phyloP scores from a whole-genome alignment of 2,113 vertebrate genomes.

The Oryzias curvinotus region DNA sequence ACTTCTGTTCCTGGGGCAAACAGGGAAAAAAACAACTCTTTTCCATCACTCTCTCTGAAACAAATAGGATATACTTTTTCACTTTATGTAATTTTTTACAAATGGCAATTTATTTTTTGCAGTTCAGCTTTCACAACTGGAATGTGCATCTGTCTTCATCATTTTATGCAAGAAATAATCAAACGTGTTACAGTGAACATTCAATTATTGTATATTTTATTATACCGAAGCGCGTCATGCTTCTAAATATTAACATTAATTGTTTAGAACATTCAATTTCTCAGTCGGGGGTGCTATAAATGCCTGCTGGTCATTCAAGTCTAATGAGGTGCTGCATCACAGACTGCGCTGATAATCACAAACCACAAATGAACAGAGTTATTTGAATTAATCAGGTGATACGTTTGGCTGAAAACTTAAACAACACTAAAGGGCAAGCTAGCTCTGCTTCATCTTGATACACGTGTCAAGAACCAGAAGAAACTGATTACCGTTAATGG shows the following conservation, averaged over 20 bases:
- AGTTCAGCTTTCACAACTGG: slow-evolving; percentile 18
- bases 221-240: slow-evolving; percentile 24
- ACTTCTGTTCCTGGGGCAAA: slow-evolving; percentile 49
- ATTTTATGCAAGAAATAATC: slow-evolving; percentile 1
- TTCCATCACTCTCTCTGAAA: slow-evolving; percentile 37
- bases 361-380: slow-evolving; percentile 68
- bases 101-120: slow-evolving; percentile 8
- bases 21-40: slow-evolving; percentile 35
- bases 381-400: slow-evolving; percentile 67
- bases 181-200: slow-evolving; percentile 10
- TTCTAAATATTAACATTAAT: slow-evolving; percentile 59
- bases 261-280: slow-evolving; percentile 53
- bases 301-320: slow-evolving; percentile 55
- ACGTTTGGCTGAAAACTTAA: slow-evolving; percentile 50
- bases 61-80: slow-evolving; percentile 8
- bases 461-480: slow-evolving; percentile 38
- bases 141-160: slow-evolving; percentile 14
- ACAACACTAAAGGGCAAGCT: slow-evolving; percentile 52
- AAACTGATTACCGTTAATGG: slow-evolving; percentile 65
- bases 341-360: slow-evolving; percentile 58
- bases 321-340: slow-evolving; percentile 74
- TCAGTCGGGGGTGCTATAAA: slow-evolving; percentile 43
- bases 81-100: slow-evolving; percentile 25
- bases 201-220: slow-evolving; percentile 56
- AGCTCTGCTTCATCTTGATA: slow-evolving; percentile 55